Evolutionary conservation across 2,113 vertebrate genomes (phyloP), one percentile per base, ranked within the genome.

Genomic region (Ceuthmochares aereus): DNA sequence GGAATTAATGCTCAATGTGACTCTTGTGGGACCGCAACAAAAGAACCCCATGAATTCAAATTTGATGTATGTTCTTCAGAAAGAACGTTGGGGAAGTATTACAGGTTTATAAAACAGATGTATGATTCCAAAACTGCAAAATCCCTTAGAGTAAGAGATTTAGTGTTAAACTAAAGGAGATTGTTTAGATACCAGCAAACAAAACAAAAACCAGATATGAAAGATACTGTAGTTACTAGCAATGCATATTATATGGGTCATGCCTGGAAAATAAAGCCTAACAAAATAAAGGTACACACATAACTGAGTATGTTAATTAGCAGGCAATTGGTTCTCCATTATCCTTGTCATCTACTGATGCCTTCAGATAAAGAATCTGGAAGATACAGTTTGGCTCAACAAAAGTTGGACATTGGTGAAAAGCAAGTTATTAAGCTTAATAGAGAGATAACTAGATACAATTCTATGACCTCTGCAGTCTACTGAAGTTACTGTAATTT

Each of bases 1-100:
- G n/a, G 42, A 49, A 78, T 89, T 62, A 63, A 49, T 0, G 0
- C 25, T 67, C 51, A 26, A 8, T 3, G 2, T 59, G 1, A 1
- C 37, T 42, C 47, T 81, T 0, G 1, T 45, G 69, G 60, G 51
- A 54, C 37, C 19, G 21, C 42, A 67, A 14, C 26, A 60, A 73
- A 77, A 77, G 32, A 63, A 18, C 13, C 9, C 23, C 13, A 23
- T 1, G 10, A 67, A 81, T n/a, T 81, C 32, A 26, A 32, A 40
- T 78, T 56, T 78, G 54, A 32, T 14, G 10, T 40, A 19, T 0
- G 0, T 20, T 70, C 5, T 84, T 81, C 52, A 68, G 77, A 59
- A 68, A 22, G 29, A 91, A 5, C 23, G 14, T 22, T 82, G n/a
- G 42, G 32, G 69, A 49, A 34, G 14, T 66, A 13, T 60, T 37